These are phyloP conservation scores for Mycogona germanica DNA, from an alignment of 2,888 invertebrate species.

Conservation along the genomic window DNA sequence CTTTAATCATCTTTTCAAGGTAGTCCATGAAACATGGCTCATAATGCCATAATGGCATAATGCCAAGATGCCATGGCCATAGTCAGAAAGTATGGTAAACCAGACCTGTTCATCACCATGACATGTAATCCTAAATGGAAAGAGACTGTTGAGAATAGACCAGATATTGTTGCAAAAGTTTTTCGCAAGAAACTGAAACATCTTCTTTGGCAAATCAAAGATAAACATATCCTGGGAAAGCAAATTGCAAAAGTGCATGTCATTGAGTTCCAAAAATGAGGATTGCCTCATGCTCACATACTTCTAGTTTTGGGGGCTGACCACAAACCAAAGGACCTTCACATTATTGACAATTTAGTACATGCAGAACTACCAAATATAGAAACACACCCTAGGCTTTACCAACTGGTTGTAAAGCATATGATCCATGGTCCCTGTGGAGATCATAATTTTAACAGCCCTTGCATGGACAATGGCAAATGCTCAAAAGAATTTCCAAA, in stretches of 20 bases:
- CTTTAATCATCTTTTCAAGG: too few species aligned
- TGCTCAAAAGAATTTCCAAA: slow-evolving; percentile 35
- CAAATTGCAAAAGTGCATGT: slow-evolving; percentile 18
- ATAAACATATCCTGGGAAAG: slow-evolving; percentile 14
- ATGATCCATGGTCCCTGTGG: slow-evolving; percentile 29
- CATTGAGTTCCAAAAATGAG: slow-evolving; percentile 26
- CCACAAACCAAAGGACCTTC: slow-evolving; percentile 10
- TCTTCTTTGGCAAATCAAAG: slow-evolving; percentile 12
- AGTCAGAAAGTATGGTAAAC: slow-evolving; percentile 34
- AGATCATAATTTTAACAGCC: slow-evolving; percentile 24
- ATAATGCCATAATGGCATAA: slow-evolving; percentile 31
- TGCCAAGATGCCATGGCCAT: slow-evolving; percentile 37
- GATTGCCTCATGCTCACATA: slow-evolving; percentile 24
- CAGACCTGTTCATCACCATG: slow-evolving; percentile 36
- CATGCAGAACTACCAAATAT: slow-evolving; percentile 25
- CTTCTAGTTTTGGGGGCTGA: slow-evolving; percentile 17
- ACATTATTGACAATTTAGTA: slow-evolving; percentile 18
- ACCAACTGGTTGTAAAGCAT: slow-evolving; percentile 19
- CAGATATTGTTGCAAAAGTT: slow-evolving; percentile 31
- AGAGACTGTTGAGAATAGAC: slow-evolving; percentile 33
- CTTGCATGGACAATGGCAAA: slow-evolving; percentile 32
- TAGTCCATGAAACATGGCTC: too few species aligned
- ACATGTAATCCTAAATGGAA: slow-evolving; percentile 36
- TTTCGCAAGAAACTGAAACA: slow-evolving; percentile 25
- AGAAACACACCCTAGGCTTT: slow-evolving; percentile 21